Base-by-base conservation (phyloP, 2,888 invertebrate genomes). In the Tachina fera region DNA sequence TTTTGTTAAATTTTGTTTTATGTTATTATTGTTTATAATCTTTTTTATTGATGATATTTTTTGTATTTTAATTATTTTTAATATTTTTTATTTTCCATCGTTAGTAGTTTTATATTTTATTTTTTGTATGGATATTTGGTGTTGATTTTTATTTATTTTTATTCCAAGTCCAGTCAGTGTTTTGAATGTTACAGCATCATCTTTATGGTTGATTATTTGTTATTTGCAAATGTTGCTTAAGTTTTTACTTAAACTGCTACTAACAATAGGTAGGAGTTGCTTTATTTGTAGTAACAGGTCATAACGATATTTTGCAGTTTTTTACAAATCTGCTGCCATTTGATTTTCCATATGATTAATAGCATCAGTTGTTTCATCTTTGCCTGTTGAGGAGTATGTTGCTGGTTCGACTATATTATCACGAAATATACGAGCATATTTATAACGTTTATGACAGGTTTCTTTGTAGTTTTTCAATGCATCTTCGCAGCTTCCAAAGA, bases 401-500 rank as follows among this genome's bases (percentile, higher is more conserved):
- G 92, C 89, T 89, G 92, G 87, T 68, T 89, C 88, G 82, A 89
- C 90, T 76, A 88, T 88, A 56, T 89, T 88, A 83, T 93, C 92
- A 87, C 92, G 94, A 93, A 97, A 97, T 75, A 96, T 95, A 88
- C 95, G 95, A 84, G 98, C 96, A 93, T 96, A 95, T 43, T 97
- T 96, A 93, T 96, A 98, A 89, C 94, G 95, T 89, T 93, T 93
- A 91, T 95, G 95, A 93, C 98, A 97, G 90, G 94, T 94, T 83
- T 94, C 93, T 89, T 95, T 94, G 93, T 96, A 98, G 71, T 95
- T 94, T 89, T 95, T 95, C 88, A 95, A 94, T 88, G 95, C 94
- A 51, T 94, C 92, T 85, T 96, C 95, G 92, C 96, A 96, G 39
- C 94, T 93, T 1, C 98, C 98, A 92, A 98, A 96, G 89, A 96